phyloP scores from a whole-genome alignment of 2,888 invertebrate genomes.

The Atherix ibis region DNA sequence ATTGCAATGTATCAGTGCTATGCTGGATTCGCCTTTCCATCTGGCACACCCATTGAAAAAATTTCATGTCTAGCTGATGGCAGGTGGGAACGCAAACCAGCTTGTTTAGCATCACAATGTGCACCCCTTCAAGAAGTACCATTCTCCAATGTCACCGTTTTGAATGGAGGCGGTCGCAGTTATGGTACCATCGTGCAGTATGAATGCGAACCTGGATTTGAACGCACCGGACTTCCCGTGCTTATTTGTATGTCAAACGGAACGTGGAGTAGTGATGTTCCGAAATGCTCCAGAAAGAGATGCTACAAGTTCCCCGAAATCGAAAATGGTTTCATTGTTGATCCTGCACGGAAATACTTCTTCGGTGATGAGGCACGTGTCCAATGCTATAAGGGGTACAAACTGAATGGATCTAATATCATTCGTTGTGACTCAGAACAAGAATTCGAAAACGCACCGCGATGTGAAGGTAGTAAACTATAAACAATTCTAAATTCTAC shows the following conservation, averaged over 20 bases:
- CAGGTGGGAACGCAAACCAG: constrained; percentile 82
- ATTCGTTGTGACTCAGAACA: constrained; percentile 75
- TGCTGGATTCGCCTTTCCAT: constrained; percentile 86
- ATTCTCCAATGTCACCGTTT: constrained; percentile 69
- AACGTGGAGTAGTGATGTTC: constrained; percentile 86
- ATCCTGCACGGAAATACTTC: constrained; percentile 57
- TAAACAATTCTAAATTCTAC: too few relatives aligned
- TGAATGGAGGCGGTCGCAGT: constrained; percentile 81
- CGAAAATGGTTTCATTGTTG: constrained; percentile 75
- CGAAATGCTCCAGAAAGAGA: constrained; percentile 57
- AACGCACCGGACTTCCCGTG: constrained; percentile 75
- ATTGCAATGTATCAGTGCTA: constrained; percentile 93
- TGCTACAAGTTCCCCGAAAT: constrained; percentile 55
- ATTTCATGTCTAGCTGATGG: constrained; percentile 83
- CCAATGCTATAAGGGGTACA: constrained; percentile 81
- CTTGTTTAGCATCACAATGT: constrained; percentile 85
- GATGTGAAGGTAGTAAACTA: constrained; percentile 50
- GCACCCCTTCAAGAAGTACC: constrained; percentile 72
- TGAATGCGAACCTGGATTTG: constrained; percentile 83
- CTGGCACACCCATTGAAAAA: constrained; percentile 71
- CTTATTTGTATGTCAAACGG: constrained; percentile 90
- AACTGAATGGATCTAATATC: constrained; percentile 67
- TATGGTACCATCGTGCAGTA: constrained; percentile 87
- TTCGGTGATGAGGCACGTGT: constrained; percentile 83
- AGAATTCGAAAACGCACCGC: constrained; percentile 66